Base-by-base conservation (phyloP, 2,888 invertebrate genomes). In the Zaprionus bogoriensis region DNA sequence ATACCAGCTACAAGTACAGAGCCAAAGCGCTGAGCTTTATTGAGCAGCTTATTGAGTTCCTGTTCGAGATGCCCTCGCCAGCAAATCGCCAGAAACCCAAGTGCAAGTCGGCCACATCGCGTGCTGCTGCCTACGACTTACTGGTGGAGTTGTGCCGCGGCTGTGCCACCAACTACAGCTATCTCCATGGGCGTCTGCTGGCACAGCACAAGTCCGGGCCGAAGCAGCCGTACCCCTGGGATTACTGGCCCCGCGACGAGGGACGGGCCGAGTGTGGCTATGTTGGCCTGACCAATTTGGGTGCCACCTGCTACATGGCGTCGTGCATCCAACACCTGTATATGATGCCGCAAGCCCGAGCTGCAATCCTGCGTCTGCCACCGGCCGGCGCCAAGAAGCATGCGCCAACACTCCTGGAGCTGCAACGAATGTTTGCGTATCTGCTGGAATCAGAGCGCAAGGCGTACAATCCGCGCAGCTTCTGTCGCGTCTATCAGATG, bases 301-400 rank as follows among this genome's bases (percentile, higher is more conserved):
- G 98, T 22, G 98, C 98, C 22, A 98, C 98, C 1, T 98, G 98
- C 90, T 98, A 98, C 91, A 97, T 98, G 97, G 98, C 98, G 7
- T 97, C 98, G 2, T 98, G 98, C 88, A 96, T 98, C 94, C 98
- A 98, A 90, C 98, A 98, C 91, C 92, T 98, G 69, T 98, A 97
- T 90, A 98, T 98, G 98, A 97, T 98, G 95, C 98, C 98, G 4
- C 96, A 96, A 88, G 97, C 97, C 0, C 92, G 98, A 48, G 94
- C 95, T 45, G 96, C 97, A 0, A 95, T 98, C 77, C 91, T 98
- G 54, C 93, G 93, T 4, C 95, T 96, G 0, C 95, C 96, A 74
- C 94, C 95, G 55, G 93, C 93, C 42, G 92, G 93, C 5, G 93
- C 94, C 42, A 95, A 94, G 64, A 95, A 96, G 70, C 97, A 98